Evolutionary conservation across 2,888 invertebrate species (phyloP).

Genomic region (Conus canariensis): DNA sequence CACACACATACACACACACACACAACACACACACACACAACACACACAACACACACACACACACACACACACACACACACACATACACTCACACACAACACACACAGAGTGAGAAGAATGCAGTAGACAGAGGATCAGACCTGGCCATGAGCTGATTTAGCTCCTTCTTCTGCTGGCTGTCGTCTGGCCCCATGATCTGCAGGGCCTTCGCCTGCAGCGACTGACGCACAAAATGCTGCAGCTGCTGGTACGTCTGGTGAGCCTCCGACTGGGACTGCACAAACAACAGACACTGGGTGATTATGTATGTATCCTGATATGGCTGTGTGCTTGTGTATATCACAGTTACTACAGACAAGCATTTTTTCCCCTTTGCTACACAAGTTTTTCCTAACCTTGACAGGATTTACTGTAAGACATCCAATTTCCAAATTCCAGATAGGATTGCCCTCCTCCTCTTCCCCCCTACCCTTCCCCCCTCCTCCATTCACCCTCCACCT

Average conservation of each 20-base stretch:
- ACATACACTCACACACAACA: background rate
- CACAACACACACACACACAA: constrained; percentile 11
- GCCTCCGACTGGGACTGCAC: constrained; percentile 56
- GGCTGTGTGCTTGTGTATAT: too few relatives aligned
- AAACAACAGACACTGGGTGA: background rate
- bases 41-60: background rate
- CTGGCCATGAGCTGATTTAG: constrained; percentile 77
- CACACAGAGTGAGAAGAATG: background rate
- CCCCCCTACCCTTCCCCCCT: too few relatives aligned
- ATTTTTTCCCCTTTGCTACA: too few relatives aligned
- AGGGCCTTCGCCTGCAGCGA: constrained; percentile 94
- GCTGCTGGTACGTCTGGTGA: constrained; percentile 81
- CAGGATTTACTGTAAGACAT: too few relatives aligned
- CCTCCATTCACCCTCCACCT: too few relatives aligned
- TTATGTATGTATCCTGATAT: too few relatives aligned
- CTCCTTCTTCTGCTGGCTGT: constrained; percentile 78
- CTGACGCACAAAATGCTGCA: constrained; percentile 86
- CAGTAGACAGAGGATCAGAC: constrained; percentile 43
- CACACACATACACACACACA: constrained; percentile 6
- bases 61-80: background rate
- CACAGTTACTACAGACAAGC: too few relatives aligned
- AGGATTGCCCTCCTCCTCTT: too few relatives aligned
- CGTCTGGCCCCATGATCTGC: constrained; percentile 82
- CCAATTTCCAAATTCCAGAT: too few relatives aligned
- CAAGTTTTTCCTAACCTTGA: too few relatives aligned